Conservation (phyloP, 2,797 vertebrate genomes). For the Mycteria americana region DNA sequence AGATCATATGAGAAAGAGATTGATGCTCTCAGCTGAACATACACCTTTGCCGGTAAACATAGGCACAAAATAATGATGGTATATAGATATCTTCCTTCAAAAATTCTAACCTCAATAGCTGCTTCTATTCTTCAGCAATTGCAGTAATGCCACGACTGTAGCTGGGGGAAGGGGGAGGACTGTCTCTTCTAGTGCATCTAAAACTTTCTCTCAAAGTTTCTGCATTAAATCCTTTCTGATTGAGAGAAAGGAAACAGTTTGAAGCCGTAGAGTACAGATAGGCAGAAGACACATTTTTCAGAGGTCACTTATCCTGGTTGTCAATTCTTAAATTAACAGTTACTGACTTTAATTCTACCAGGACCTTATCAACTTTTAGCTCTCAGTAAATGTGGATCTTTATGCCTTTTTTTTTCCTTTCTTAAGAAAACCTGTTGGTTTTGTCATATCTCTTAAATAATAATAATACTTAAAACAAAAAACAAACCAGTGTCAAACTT, state of each 20-base stretch:
- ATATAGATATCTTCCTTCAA: background rate
- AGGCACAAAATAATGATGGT: background rate
- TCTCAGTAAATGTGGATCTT: conserved; percentile 73
- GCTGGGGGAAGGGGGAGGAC: background rate
- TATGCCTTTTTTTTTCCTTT: conserved; percentile 51
- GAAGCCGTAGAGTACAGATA: background rate
- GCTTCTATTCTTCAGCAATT: background rate
- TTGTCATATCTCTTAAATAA: background rate
- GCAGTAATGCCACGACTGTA: background rate
- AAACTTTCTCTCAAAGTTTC: background rate
- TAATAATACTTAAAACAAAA: background rate
- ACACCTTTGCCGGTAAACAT: background rate
- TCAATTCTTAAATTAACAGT: conserved; percentile 57
- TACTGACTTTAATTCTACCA: conserved; percentile 73
- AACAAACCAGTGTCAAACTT: background rate
- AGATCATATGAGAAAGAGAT: background rate
- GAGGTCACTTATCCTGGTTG: background rate
- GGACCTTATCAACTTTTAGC: conserved; percentile 77
- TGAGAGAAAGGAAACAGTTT: background rate
- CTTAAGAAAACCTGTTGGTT: conserved; percentile 34
- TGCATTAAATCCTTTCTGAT: background rate
- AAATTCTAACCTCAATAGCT: background rate
- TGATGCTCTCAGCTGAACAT: background rate
- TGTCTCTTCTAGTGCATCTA: background rate
- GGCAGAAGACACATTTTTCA: background rate